These are phyloP conservation scores for Formica selysi DNA, from an alignment of 1,140 invertebrate genomes.

Conservation along the genomic window DNA sequence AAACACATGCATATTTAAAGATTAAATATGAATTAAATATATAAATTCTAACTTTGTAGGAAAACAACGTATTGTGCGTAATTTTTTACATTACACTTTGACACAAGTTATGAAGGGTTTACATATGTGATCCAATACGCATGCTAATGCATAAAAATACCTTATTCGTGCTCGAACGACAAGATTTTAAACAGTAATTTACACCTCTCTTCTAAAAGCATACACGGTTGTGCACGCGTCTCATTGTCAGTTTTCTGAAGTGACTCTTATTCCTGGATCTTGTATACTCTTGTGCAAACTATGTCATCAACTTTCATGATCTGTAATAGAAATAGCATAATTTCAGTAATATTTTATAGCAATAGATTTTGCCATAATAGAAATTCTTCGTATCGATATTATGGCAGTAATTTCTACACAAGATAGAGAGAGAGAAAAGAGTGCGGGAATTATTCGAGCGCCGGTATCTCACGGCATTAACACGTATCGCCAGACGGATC, in stretches of 20 bases:
- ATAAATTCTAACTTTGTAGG: slow-evolving; percentile 18
- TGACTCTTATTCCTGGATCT: slow-evolving; percentile 86
- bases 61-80: slow-evolving; percentile 24
- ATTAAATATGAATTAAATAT: neutral
- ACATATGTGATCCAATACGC: neutral
- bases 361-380: neutral
- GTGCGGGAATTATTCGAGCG: slow-evolving; percentile 51
- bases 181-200: slow-evolving; percentile 27
- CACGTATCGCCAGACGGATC: slow-evolving; percentile 50
- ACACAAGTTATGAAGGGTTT: slow-evolving; percentile 5
- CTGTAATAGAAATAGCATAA: slow-evolving; percentile 84
- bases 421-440: slow-evolving; percentile 31
- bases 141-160: neutral
- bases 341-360: slow-evolving; percentile 10
- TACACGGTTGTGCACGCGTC: slow-evolving; percentile 6
- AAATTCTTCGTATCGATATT: slow-evolving; percentile 27
- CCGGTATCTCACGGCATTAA: slow-evolving; percentile 56
- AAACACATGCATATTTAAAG: neutral
- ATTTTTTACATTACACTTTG: slow-evolving; percentile 40
- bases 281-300: slow-evolving; percentile 91
- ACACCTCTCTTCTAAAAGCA: slow-evolving; percentile 24
- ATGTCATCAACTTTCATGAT: slow-evolving; percentile 90
- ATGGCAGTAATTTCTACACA: neutral
- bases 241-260: neutral
- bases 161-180: slow-evolving; percentile 8